Base-by-base conservation (phyloP, 2,113 vertebrate genomes). In the Xiphorhynchus elegans region DNA sequence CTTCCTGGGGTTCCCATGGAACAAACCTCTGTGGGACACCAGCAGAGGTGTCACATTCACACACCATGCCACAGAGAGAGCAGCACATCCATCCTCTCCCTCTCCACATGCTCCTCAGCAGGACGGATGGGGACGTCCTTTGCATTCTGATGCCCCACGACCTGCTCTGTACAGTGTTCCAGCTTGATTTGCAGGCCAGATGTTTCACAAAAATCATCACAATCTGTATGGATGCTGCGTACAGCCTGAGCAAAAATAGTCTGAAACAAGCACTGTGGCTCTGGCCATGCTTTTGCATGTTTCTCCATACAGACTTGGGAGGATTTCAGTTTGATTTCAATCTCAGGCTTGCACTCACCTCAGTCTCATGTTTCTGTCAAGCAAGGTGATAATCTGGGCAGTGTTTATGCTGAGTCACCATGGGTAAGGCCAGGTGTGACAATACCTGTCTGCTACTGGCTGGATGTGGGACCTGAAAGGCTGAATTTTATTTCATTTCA, bases 161-260 rank as follows among this genome's bases (percentile, higher is more conserved):
- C 2, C 29, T 40, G 10, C 50, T 78, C 59, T 2, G 5, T 25
- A 19, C 89, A 68, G 69, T 3, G 19, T n/a, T 81, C 92, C 89
- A 90, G 56, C 56, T 75, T 62, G 85, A 93, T 96, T 81, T 60
- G 95, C 17, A 9, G 93, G 77, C 42, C 96, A 97, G 96, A 96
- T 97, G 96, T 89, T 97, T 84, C 88, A 56, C 58, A 90, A 81
- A 96, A 98, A 95, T 53, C 90, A 97, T 9, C 90, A 39, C 90
- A 74, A 84, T 89, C 95, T 58, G 74, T 17, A 77, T 5, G 68
- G 85, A 39, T 35, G 68, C 7, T 86, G 92, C 39, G 29, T 85
- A 95, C 29, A 55, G 90, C 76, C 81, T 50, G 90, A 84, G 95
- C 73, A 84, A 89, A 89, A 93, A 42, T 0, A 76, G 19, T 21